Conservation (phyloP, 2,797 vertebrate genomes). For the Parotocinclus haroldoi region DNA sequence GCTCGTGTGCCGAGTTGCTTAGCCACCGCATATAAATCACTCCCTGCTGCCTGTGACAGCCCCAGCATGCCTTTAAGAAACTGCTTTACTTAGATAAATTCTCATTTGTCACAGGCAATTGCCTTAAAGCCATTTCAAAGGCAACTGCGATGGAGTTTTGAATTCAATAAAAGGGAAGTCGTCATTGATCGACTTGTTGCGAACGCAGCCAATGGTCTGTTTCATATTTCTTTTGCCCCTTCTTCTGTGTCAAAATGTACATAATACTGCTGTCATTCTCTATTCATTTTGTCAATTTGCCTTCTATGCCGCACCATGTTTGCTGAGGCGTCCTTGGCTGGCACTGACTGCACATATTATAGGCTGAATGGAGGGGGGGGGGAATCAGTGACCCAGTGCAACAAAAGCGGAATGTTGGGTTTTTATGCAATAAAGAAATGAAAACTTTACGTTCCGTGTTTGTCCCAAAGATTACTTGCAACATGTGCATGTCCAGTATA, state of each 20-base stretch:
- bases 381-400: slow-evolving; percentile 35
- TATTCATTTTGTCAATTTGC: slow-evolving; percentile 48
- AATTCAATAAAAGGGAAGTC: slow-evolving; percentile 72
- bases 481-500: no score
- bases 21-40: slow-evolving; percentile 73
- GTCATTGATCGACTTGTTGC: slow-evolving; percentile 77
- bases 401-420: slow-evolving; percentile 28
- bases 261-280: slow-evolving; percentile 44
- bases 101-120: slow-evolving; percentile 76
- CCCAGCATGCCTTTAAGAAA: slow-evolving; percentile 66
- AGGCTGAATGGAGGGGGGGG: slow-evolving; percentile 30
- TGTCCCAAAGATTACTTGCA: neutral
- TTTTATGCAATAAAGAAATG: slow-evolving; percentile 4
- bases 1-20: slow-evolving; percentile 37
- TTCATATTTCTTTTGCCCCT: slow-evolving; percentile 32
- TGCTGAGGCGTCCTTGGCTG: slow-evolving; percentile 41
- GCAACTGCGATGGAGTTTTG: slow-evolving; percentile 59
- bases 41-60: slow-evolving; percentile 66
- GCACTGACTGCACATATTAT: slow-evolving; percentile 30
- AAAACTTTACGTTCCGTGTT: neutral
- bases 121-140: slow-evolving; percentile 72
- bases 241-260: slow-evolving; percentile 42
- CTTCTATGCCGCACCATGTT: slow-evolving; percentile 43
- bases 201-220: slow-evolving; percentile 55
- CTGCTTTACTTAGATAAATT: slow-evolving; percentile 74